Evolutionary conservation across 2,113 vertebrate species (phyloP).

Genomic region (Mungos mungo): DNA sequence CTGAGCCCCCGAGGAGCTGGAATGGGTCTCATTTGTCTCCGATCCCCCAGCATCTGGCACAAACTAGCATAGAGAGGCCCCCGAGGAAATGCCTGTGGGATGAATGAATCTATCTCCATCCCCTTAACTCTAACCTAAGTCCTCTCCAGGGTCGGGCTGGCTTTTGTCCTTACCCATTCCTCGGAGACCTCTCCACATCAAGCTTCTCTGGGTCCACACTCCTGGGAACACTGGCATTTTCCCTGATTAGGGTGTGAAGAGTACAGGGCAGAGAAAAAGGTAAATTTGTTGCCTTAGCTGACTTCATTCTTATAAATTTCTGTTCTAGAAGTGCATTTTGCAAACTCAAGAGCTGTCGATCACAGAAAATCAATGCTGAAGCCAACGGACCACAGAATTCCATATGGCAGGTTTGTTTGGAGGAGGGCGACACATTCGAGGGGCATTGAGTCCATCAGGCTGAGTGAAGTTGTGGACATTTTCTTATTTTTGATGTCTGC

Average conservation of each 20-base stretch:
- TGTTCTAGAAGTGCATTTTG: not conserved
- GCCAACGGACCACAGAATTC: not conserved
- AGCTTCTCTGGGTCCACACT: not conserved
- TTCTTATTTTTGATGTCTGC: not conserved
- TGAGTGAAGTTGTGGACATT: not conserved
- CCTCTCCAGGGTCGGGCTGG: not conserved
- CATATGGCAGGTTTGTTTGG: not conserved
- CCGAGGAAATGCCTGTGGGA: not conserved
- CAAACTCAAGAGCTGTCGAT: not conserved
- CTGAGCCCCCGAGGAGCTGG: not conserved
- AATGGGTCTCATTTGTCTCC: not conserved
- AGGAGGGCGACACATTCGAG: not conserved
- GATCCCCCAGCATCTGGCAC: not conserved
- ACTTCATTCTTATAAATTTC: not conserved
- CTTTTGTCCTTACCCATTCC: not conserved
- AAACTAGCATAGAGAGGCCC: not conserved
- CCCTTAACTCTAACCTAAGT: not conserved
- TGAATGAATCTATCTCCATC: not conserved
- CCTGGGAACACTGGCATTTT: not conserved
- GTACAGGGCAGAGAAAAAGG: not conserved
- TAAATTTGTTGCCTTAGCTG: not conserved
- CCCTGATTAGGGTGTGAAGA: not conserved
- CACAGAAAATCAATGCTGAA: not conserved
- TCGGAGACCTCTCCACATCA: not conserved
- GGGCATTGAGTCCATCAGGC: not conserved